These are phyloP conservation scores for Callionymus lyra DNA, from an alignment of 2,113 vertebrate species.

Conservation along the genomic window DNA sequence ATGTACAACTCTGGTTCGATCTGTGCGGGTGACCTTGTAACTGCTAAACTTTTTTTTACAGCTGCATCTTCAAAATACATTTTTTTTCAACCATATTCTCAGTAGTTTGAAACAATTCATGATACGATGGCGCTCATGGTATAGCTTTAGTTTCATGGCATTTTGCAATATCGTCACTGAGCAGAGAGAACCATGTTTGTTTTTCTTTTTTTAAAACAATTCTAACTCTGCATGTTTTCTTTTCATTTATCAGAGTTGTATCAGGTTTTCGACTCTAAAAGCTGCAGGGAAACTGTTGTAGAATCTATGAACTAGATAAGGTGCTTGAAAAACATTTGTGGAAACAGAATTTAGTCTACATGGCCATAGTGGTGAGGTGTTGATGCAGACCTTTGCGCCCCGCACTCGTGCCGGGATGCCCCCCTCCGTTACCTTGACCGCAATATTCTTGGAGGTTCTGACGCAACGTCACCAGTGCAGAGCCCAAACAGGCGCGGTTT, in stretches of 20 bases:
- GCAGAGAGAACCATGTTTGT: too few relatives aligned
- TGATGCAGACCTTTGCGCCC: constrained; percentile 83
- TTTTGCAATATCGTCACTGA: too few relatives aligned
- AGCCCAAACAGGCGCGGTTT: constrained; percentile 83
- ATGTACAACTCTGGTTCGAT: constrained; percentile 61
- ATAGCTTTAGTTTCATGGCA: too few relatives aligned
- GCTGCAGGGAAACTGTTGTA: too few relatives aligned
- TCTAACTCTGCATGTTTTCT: too few relatives aligned
- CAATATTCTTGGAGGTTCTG: constrained; percentile 88
- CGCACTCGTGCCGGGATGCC: constrained; percentile 60
- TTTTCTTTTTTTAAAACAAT: too few relatives aligned
- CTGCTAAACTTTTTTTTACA: background rate
- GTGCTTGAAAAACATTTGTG: too few relatives aligned
- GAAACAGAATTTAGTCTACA: constrained; percentile 44
- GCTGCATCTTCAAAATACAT: constrained; percentile 9
- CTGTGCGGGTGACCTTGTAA: constrained; percentile 3
- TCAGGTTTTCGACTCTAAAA: too few relatives aligned
- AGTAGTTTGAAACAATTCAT: too few relatives aligned
- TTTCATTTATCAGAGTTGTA: too few relatives aligned
- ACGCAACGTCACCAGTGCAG: constrained; percentile 80
- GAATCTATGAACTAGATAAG: too few relatives aligned
- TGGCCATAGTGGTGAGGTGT: constrained; percentile 87
- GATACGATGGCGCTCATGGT: too few relatives aligned
- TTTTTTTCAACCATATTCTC: constrained; percentile 9
- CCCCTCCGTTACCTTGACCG: constrained; percentile 64